phyloP scores from a whole-genome alignment of 1,140 invertebrate genomes.

The Capitella teleta region DNA sequence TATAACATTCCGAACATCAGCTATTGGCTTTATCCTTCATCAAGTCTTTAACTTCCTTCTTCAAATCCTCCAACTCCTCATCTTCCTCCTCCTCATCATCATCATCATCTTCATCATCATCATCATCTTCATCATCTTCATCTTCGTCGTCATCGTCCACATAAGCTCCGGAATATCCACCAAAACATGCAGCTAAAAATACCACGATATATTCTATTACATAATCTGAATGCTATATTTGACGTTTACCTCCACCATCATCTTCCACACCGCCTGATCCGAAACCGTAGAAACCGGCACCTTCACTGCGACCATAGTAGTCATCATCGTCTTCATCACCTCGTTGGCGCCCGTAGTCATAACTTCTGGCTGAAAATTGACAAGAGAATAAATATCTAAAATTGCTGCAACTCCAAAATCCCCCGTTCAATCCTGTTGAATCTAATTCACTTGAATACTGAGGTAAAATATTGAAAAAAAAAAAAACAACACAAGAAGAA shows the following conservation, averaged over 20 bases:
- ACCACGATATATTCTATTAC: not conserved
- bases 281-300: slow-evolving; percentile 16
- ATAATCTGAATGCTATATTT: not conserved
- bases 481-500: slow-evolving; percentile 6
- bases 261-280: slow-evolving; percentile 20
- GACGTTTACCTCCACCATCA: slow-evolving; percentile 14
- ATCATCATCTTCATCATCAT: slow-evolving; percentile 49
- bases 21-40: not conserved
- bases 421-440: not conserved
- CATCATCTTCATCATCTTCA: slow-evolving; percentile 44
- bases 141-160: slow-evolving; percentile 32
- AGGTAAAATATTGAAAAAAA: not conserved
- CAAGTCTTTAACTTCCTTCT: not conserved
- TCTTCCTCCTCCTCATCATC: too few relatives aligned
- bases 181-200: slow-evolving; percentile 3
- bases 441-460: not conserved
- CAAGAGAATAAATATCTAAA: slow-evolving; percentile 21
- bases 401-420: not conserved
- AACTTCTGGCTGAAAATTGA: slow-evolving; percentile 51
- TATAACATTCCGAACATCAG: too few relatives aligned
- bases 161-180: slow-evolving; percentile 7
- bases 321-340: slow-evolving; percentile 44
- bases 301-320: slow-evolving; percentile 32
- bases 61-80: slow-evolving; percentile 25
- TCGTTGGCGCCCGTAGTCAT: slow-evolving; percentile 43